phyloP scores from a whole-genome alignment of 2,797 vertebrate species.

The Sebastes steindachneri region DNA sequence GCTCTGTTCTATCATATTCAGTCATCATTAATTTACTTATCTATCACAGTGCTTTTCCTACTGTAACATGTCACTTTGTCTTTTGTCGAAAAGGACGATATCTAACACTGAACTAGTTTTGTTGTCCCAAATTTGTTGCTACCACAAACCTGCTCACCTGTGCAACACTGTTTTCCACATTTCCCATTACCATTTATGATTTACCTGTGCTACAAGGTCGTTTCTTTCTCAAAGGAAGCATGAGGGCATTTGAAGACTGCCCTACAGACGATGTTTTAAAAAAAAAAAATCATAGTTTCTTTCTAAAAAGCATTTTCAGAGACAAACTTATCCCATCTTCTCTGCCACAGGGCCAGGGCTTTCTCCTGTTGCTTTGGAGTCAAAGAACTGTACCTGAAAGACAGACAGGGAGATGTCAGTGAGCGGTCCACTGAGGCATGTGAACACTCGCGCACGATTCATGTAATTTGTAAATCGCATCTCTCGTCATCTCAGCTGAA shows the following conservation, averaged over 20 bases:
- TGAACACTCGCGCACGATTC: neutral
- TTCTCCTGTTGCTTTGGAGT: conserved; percentile 69
- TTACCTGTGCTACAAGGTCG: neutral
- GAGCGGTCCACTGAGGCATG: neutral
- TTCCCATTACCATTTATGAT: neutral
- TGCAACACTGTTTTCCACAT: neutral
- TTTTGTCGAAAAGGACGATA: neutral
- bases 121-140: neutral
- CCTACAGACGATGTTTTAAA: too few relatives aligned
- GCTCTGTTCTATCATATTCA: neutral
- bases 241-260: neutral
- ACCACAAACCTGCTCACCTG: neutral
- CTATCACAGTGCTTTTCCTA: neutral
- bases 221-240: neutral
- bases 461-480: neutral
- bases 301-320: conserved; percentile 62
- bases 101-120: neutral
- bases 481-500: neutral
- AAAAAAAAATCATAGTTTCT: neutral
- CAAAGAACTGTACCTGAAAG: conserved; percentile 89
- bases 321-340: conserved; percentile 89
- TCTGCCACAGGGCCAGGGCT: conserved; percentile 82
- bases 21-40: neutral
- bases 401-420: conserved; percentile 25
- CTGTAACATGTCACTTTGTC: neutral